Evolutionary conservation across 2,113 vertebrate species (phyloP), one percentile per base, ranked within the genome.

Genomic region (Callipepla californica): DNA sequence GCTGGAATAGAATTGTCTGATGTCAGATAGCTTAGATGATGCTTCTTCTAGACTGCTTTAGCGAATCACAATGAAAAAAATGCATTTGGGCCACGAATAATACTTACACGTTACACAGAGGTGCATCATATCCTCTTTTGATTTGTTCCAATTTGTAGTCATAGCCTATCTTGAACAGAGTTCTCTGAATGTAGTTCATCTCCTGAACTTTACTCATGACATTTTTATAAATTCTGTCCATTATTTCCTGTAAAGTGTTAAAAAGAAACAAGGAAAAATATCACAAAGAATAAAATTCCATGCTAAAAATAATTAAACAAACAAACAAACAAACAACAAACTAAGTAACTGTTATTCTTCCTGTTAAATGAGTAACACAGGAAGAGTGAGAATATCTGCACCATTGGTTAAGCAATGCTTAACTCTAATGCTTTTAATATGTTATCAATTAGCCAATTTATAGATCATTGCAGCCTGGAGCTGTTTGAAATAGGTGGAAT

Each of bases 121-220:
- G 99, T 66, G 99, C 99, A 72, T 99, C 99, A 11, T 99, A 99
- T 81, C 99, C 99, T n/a, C 96, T 98, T 96, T 98, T 98, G 92
- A 99, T 98, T 96, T 99, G 99, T 90, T 99, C 99, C 74, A 99
- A 66, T 97, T 99, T 99, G 93, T 99, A 99, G 88, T 98, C 98
- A 92, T 99, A 99, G 48, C 98, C 99, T 94, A 99, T 96, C 76
- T 98, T 99, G 96, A 99, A 99, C 68, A 99, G 94, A 32, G 98
- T 99, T 97, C 97, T 98, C 97, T 99, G 99, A 83, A 99, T 59
- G 32, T 98, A 98, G 91, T 97, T 98, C 99, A 99, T 99, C 97
- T 99, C 99, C 96, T 99, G 98, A 69, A 99, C 99, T 98, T 99
- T 99, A 89, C 98, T 98, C 99, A 99, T 99, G 78, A 99, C 99